These are phyloP conservation scores for Argentina silus DNA, from an alignment of 2,797 vertebrate species.

Conservation along the genomic window DNA sequence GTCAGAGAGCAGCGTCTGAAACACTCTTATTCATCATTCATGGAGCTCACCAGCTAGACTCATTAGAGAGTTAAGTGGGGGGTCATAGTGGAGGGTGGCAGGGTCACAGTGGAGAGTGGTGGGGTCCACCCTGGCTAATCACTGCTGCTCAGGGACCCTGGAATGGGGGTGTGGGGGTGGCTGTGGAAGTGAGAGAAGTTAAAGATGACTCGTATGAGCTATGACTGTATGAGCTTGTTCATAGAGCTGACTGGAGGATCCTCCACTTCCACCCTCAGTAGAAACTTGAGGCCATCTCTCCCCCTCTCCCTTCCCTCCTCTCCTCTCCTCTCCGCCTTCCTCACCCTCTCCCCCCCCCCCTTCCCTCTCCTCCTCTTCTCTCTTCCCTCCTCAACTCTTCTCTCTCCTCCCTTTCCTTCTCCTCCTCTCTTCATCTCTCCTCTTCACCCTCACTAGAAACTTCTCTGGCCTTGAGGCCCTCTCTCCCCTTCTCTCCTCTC, in stretches of 20 bases:
- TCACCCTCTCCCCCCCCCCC: not conserved
- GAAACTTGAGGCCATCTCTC: not conserved
- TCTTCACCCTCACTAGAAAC: no score
- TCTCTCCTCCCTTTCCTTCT: not conserved
- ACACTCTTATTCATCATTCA: conserved; percentile 39
- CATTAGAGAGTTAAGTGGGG: conserved; percentile 45
- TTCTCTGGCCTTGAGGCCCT: no score
- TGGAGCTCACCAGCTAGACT: conserved; percentile 33
- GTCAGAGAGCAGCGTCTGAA: conserved; percentile 9
- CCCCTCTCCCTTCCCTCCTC: not conserved
- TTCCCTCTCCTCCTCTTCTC: not conserved
- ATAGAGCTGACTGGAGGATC: not conserved
- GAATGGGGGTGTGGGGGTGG: no score
- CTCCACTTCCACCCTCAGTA: not conserved
- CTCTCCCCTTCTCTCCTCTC: not conserved
- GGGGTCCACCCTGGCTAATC: not conserved
- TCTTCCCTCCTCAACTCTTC: conserved; percentile 13
- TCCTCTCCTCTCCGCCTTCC: not conserved
- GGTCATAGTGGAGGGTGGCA: no score
- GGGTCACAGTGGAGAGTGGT: not conserved
- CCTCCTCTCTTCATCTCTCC: conserved; percentile 7
- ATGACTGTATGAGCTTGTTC: not conserved
- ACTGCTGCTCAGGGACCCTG: not conserved
- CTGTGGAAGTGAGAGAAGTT: no score
- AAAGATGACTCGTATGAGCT: no score